Base-by-base conservation (phyloP, 2,797 vertebrate genomes). In the Takifugu ocellatus region DNA sequence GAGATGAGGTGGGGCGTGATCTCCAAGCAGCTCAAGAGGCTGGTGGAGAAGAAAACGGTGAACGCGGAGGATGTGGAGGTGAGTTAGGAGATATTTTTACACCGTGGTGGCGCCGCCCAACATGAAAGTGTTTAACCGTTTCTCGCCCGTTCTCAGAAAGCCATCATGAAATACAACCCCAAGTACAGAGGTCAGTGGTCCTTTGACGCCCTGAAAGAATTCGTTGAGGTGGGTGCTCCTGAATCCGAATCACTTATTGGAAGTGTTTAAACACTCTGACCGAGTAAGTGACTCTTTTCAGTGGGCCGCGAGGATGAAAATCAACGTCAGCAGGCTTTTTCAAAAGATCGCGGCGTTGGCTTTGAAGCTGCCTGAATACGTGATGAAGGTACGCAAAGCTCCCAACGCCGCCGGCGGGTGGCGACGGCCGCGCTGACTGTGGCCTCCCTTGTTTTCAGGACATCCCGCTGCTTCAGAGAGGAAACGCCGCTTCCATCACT, bases 341-440 rank as follows among this genome's bases (percentile, higher is more conserved):
- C 75, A 79, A 2, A 91, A 83, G 80, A 90, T 90, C 2, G 89
- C 85, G 0, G 44, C 24, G 0, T 56, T 91, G 74, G 91, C 90
- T 2, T 15, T 84, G 39, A 55, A 5, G 1, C 76, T 92, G 17
- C 84, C 83, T 0, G 0, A n/a, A 0, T 0, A 10, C 0, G 62
- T 91, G 27, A 48, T 29, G n/a, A 85, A 65, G 78, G 91, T 91
- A 66, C 5, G 54, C 8, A 65, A 47, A 43, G 27, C 27, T 29
- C 27, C 27, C 27, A 29, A 7, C 27, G 4, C 27, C 4, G 2
- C 27, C 11, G 2, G 5, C 11, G 2, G 5, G 16, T n/a, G 15
- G 7, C 21, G 6, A 10, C 15, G 15, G 44, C 6, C 26, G 15
- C 12, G 21, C 8, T 47, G 45, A 54, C 5, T 2, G 25, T 26